Conservation (phyloP, 53 echinoderm and acorn worm species). For the Apostichopus leukothele region DNA sequence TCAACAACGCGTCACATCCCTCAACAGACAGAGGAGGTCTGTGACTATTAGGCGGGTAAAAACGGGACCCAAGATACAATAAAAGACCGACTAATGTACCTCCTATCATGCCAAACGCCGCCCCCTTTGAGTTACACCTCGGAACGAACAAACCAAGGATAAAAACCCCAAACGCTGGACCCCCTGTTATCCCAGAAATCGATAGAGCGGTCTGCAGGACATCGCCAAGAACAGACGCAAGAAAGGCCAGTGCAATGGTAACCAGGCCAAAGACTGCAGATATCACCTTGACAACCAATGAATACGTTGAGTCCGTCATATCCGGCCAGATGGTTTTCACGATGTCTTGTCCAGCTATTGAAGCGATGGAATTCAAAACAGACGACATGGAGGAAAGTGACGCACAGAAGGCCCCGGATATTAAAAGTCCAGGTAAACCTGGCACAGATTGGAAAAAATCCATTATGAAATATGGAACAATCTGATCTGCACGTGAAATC, state of each 20-base stretch:
- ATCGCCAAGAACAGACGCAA: constrained; percentile 46
- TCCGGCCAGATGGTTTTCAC: constrained; percentile 21
- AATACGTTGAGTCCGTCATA: background rate
- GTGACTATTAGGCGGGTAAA: constrained; percentile 17
- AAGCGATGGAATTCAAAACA: constrained; percentile 1
- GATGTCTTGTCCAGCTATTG: constrained; percentile 45
- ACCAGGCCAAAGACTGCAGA: constrained; percentile 22
- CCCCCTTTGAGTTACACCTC: constrained; percentile 33
- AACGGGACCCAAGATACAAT: constrained; percentile 16
- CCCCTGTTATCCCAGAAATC: constrained; percentile 12
- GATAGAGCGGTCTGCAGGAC: constrained; percentile 35
- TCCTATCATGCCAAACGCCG: constrained; percentile 1
- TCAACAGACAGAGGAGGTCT: constrained; percentile 9
- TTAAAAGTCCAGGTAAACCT: constrained; percentile 56
- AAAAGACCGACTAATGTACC: constrained; percentile 19
- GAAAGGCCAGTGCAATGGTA: constrained; percentile 30
- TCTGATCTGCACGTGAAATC: constrained; percentile 49
- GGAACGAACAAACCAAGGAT: constrained; percentile 9
- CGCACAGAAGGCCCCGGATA: constrained; percentile 55
- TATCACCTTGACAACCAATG: background rate
- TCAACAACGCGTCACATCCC: background rate
- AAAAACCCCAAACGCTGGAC: constrained; percentile 30
- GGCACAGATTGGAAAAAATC: constrained; percentile 45
- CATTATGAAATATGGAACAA: constrained; percentile 50
- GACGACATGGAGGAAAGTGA: constrained; percentile 54